Percentiles rank a stretch among this genome's conserved stretches.
These are phyloP conservation scores for Eustalomyia histrio DNA, from an alignment of 2,888 invertebrate genomes.

Conservation along the genomic window DNA sequence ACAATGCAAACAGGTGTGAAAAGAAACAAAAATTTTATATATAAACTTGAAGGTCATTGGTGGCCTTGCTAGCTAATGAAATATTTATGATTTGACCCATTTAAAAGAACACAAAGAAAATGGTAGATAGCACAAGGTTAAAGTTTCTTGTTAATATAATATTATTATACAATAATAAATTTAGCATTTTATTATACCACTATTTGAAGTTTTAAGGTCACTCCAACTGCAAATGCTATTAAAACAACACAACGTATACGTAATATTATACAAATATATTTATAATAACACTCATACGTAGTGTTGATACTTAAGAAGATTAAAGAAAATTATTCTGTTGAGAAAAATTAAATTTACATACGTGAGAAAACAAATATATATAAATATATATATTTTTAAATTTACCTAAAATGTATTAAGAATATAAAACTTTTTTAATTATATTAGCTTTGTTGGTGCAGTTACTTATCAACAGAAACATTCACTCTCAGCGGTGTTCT, in stretches of 20 bases:
- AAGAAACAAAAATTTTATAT: neutral
- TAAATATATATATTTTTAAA: too few species aligned
- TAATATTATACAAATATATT: neutral
- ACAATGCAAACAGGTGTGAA: conserved; percentile 56
- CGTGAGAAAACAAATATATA: too few species aligned
- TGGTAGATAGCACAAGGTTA: neutral
- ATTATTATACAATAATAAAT: too few species aligned
- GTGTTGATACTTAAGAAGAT: neutral
- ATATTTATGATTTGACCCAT: conserved; percentile 63
- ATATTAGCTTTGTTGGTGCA: too few species aligned
- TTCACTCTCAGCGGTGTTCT: too few species aligned
- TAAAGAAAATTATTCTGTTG: neutral
- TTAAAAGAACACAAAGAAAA: conserved; percentile 1
- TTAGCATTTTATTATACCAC: neutral
- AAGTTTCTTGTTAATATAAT: neutral
- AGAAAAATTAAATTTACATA: too few species aligned
- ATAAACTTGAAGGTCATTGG: conserved; percentile 46
- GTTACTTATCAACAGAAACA: too few species aligned
- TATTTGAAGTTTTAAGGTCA: neutral
- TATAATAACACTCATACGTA: neutral
- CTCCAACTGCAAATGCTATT: neutral
- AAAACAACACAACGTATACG: neutral
- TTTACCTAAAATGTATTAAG: too few species aligned
- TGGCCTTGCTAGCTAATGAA: conserved; percentile 57
- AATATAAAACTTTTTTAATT: too few species aligned